A percentile compares a stretch with the other conserved stretches of the same genome.
Evolutionary conservation across 2,797 vertebrate genomes (phyloP).

Genomic region (Clarias laeviceps): DNA sequence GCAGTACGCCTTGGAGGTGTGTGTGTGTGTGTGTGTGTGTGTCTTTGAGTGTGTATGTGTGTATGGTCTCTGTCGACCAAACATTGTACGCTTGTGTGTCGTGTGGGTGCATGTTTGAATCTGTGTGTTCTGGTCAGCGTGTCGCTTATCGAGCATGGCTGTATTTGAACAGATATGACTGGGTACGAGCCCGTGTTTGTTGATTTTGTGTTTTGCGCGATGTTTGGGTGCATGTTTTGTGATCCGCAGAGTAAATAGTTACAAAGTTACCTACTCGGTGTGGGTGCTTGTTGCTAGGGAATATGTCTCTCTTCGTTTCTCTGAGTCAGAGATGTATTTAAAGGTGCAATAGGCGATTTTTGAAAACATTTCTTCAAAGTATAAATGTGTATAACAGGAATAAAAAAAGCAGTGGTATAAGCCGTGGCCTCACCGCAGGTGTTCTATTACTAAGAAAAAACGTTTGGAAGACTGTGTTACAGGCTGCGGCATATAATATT

Average conservation of each 20-base stretch:
- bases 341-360: background rate
- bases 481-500: too few species aligned
- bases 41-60: background rate
- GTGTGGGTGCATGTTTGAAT: background rate
- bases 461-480: too few species aligned
- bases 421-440: too few species aligned
- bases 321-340: slow-evolving; percentile 7
- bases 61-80: background rate
- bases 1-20: slow-evolving; percentile 85
- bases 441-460: background rate
- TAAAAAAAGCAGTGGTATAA: background rate
- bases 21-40: background rate
- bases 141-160: slow-evolving; percentile 24
- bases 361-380: background rate
- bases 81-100: too few species aligned
- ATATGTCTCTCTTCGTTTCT: background rate
- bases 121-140: background rate
- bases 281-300: slow-evolving; percentile 24
- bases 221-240: slow-evolving; percentile 16
- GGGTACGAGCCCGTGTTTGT: background rate
- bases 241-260: background rate
- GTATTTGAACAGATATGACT: slow-evolving; percentile 47
- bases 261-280: background rate
- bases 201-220: slow-evolving; percentile 12
- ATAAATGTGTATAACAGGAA: background rate